These are phyloP conservation scores for Basileuterus tristriatus DNA, from an alignment of 2,797 vertebrate species.

Conservation along the genomic window DNA sequence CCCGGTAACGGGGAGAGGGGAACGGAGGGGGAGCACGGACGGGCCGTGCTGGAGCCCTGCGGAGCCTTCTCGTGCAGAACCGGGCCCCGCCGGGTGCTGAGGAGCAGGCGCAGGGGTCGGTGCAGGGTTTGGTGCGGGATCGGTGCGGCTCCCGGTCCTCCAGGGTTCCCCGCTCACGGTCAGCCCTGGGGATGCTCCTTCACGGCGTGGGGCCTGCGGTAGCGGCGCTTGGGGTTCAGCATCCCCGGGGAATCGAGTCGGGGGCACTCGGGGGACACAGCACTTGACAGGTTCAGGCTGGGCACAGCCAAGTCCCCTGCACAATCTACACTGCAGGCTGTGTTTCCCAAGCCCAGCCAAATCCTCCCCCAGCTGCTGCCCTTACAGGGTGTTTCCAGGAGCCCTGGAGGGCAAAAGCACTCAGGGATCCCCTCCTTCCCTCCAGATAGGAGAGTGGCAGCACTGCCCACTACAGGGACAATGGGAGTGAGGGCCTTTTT, in stretches of 20 bases:
- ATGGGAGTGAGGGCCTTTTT: fast-evolving
- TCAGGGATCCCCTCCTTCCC: background rate
- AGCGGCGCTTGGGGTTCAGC: background rate
- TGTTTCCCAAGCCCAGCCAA: background rate
- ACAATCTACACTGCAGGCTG: too few species aligned
- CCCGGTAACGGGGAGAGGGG: conserved; percentile 42
- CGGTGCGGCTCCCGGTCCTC: background rate
- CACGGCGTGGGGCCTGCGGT: background rate
- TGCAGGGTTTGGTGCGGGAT: background rate
- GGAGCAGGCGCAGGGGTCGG: background rate
- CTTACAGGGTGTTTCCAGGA: background rate
- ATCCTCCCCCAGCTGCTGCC: background rate
- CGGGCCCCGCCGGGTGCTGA: background rate
- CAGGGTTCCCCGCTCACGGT: background rate
- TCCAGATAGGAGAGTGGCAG: background rate
- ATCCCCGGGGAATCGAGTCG: background rate
- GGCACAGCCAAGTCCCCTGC: background rate
- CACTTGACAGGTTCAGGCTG: background rate
- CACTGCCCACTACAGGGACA: background rate
- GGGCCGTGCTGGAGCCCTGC: background rate
- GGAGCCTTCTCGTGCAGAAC: background rate
- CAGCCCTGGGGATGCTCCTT: background rate
- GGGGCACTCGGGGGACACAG: background rate
- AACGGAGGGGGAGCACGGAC: background rate
- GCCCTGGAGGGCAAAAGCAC: background rate